Percentiles rank a stretch among this genome's conserved stretches.
phyloP scores from a whole-genome alignment of 2,113 vertebrate species.

The Sturnira hondurensis region DNA sequence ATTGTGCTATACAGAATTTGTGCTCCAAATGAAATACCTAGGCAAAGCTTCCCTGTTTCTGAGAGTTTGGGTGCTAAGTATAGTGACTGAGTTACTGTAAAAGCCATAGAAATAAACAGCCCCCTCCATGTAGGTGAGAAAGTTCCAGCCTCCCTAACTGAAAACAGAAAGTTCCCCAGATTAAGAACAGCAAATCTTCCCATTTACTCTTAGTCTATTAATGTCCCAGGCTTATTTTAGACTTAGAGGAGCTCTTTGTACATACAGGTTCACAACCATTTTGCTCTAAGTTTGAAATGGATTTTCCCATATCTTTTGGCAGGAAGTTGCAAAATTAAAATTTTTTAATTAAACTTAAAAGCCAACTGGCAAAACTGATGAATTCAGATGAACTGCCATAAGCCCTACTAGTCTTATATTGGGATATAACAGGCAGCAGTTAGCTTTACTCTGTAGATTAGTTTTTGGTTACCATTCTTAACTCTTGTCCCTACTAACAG shows the following conservation, averaged over 20 bases:
- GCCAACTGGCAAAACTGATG: neutral
- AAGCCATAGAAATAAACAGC: conserved; percentile 6
- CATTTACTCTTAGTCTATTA: conserved; percentile 7
- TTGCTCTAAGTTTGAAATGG: conserved; percentile 29
- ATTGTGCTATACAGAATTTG: neutral
- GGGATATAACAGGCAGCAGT: neutral
- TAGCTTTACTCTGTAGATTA: neutral
- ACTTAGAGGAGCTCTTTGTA: neutral
- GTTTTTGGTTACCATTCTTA: neutral
- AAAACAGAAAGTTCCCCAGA: conserved; percentile 30
- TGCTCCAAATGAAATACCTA: neutral
- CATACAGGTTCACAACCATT: conserved; percentile 12
- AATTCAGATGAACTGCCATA: neutral
- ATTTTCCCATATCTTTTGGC: neutral
- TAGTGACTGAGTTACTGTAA: neutral
- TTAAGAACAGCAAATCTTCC: conserved; percentile 7
- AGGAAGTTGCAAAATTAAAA: neutral
- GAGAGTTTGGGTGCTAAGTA: neutral
- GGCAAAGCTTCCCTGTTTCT: neutral
- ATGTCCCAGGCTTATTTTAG: conserved; percentile 44
- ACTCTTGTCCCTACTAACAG: neutral
- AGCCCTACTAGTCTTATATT: neutral
- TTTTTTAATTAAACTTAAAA: conserved; percentile 7
- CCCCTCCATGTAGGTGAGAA: neutral
- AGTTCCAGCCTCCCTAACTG: neutral